Conservation (phyloP, 2,797 vertebrate species). For the Tarsius wallacei region DNA sequence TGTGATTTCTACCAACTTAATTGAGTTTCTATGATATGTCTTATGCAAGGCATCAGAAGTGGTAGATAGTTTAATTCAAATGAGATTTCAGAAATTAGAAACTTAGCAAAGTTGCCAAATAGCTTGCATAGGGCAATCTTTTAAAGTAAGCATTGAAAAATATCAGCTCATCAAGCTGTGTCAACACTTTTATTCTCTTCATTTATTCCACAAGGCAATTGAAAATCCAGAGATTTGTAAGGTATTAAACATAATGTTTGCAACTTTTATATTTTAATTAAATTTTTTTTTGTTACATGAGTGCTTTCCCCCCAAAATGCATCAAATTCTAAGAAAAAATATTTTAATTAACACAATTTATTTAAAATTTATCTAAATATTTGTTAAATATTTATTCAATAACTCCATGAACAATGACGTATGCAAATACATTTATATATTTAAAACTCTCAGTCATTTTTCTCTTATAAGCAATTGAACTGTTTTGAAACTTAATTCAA, state of each 20-base stretch:
- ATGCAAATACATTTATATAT: neutral
- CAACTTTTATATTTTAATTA: conserved; percentile 14
- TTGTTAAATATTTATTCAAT: conserved; percentile 10
- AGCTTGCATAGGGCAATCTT: neutral
- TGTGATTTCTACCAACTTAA: neutral
- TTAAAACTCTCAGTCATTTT: neutral
- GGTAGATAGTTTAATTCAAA: conserved; percentile 42
- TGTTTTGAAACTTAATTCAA: neutral
- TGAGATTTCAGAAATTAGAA: conserved; percentile 57
- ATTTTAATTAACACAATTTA: neutral
- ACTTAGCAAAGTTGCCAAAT: neutral
- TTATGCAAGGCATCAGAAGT: neutral
- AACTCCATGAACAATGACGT: neutral
- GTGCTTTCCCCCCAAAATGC: neutral
- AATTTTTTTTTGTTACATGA: neutral
- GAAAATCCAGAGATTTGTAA: conserved; percentile 56
- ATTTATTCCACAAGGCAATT: neutral
- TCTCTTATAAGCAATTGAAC: neutral
- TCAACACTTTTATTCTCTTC: conserved; percentile 49
- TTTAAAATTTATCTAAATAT: neutral
- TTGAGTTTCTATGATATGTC: neutral
- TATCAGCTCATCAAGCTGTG: conserved; percentile 35
- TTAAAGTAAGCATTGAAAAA: neutral
- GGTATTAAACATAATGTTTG: neutral
- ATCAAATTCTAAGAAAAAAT: neutral